phyloP scores from a whole-genome alignment of 2,797 vertebrate genomes.

The Limnodromus scolopaceus region DNA sequence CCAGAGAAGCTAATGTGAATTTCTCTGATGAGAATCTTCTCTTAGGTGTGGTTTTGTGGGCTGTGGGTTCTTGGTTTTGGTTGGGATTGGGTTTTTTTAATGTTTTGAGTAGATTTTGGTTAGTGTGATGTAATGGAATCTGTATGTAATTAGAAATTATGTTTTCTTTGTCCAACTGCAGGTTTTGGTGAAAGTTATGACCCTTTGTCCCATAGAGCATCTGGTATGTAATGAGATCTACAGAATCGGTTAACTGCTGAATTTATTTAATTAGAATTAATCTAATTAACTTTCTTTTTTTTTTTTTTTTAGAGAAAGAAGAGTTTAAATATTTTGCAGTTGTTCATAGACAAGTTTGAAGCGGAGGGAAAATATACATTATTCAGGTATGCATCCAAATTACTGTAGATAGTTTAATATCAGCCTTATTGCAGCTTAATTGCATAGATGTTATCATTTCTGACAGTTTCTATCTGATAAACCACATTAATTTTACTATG shows the following conservation, averaged over 20 bases:
- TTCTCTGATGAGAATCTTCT: not conserved
- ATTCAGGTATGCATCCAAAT: constrained; percentile 84
- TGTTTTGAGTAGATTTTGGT: not conserved
- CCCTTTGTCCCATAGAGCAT: constrained; percentile 87
- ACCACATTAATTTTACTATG: not conserved
- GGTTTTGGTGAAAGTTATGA: constrained; percentile 88
- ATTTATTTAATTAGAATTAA: not conserved
- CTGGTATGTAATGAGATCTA: constrained; percentile 82
- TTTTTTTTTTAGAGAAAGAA: constrained; percentile 83
- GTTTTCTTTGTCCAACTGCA: constrained; percentile 65
- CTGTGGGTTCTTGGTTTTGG: not conserved
- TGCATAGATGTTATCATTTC: not conserved
- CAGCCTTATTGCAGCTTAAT: not conserved
- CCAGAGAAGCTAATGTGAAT: not conserved
- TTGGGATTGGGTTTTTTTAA: not conserved
- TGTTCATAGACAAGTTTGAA: constrained; percentile 89
- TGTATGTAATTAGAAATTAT: not conserved
- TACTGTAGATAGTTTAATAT: not conserved
- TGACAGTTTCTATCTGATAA: not conserved
- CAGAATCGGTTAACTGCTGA: not conserved
- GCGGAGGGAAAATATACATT: constrained; percentile 89
- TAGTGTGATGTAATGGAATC: not conserved
- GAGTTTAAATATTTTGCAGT: constrained; percentile 86
- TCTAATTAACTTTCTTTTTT: not conserved
- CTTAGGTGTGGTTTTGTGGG: not conserved